Percentiles rank a stretch among this genome's conserved stretches.
Conservation (phyloP, 2,113 vertebrate genomes). For the Ailurus styani region DNA sequence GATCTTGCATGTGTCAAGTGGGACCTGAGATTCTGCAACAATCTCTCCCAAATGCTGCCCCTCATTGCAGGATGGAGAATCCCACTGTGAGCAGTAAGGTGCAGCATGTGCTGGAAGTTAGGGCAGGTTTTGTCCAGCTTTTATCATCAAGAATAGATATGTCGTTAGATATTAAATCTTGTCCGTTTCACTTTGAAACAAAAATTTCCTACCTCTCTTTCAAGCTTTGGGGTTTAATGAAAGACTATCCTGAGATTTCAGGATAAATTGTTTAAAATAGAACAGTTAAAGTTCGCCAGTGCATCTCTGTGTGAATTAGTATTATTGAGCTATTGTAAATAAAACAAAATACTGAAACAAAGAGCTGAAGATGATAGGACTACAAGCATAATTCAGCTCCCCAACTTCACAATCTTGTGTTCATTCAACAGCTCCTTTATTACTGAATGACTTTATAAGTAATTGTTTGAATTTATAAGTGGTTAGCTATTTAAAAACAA, state of each 20-base stretch:
- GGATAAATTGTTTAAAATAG: background rate
- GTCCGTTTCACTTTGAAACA: background rate
- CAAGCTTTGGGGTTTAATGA: background rate
- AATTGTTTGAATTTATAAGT: background rate
- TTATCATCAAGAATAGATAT: background rate
- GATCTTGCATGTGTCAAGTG: background rate
- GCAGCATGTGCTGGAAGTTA: background rate
- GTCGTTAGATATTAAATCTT: background rate
- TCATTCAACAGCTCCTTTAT: background rate
- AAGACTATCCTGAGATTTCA: background rate
- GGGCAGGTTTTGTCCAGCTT: background rate
- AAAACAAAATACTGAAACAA: slow-evolving; percentile 17
- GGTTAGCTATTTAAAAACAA: background rate
- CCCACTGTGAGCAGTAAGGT: background rate
- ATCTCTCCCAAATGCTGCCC: background rate
- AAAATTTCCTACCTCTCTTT: background rate
- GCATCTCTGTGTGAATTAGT: background rate
- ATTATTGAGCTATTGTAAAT: background rate
- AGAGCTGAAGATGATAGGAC: background rate
- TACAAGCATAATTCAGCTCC: background rate
- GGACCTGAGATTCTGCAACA: background rate
- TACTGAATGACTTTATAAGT: background rate
- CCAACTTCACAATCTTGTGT: background rate
- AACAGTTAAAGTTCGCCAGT: background rate
- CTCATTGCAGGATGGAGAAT: background rate